phyloP scores from a whole-genome alignment of 2,113 vertebrate species.

The Pyrgilauda ruficollis region DNA sequence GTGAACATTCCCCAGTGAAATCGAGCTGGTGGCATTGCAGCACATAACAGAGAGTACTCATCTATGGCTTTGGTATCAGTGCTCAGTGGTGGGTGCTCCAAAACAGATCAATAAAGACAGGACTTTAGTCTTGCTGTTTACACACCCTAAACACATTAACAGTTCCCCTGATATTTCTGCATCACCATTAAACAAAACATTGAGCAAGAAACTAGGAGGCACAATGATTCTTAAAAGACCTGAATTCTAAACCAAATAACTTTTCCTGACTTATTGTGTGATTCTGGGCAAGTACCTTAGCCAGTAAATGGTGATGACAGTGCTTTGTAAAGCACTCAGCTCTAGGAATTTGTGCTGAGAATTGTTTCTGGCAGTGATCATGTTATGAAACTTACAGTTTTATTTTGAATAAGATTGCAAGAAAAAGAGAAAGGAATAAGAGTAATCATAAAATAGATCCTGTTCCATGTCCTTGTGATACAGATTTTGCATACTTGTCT shows the following conservation, averaged over 20 bases:
- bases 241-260: neutral
- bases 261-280: slow-evolving; percentile 2
- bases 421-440: neutral
- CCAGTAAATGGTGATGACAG: neutral
- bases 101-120: neutral
- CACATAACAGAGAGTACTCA: neutral
- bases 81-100: neutral
- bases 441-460: neutral
- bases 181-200: neutral
- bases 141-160: neutral
- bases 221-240: neutral
- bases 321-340: neutral
- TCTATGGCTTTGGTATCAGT: neutral
- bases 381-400: neutral
- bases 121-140: neutral
- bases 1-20: neutral
- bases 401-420: neutral
- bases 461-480: neutral
- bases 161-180: slow-evolving; percentile 1
- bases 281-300: slow-evolving; percentile 6
- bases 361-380: neutral
- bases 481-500: neutral
- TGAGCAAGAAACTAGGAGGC: neutral
- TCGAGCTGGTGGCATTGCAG: neutral
- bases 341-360: neutral